Evolutionary conservation across 2,888 invertebrate genomes (phyloP), one percentile per base, ranked within the genome.

Genomic region (Xestia rhomboidea): DNA sequence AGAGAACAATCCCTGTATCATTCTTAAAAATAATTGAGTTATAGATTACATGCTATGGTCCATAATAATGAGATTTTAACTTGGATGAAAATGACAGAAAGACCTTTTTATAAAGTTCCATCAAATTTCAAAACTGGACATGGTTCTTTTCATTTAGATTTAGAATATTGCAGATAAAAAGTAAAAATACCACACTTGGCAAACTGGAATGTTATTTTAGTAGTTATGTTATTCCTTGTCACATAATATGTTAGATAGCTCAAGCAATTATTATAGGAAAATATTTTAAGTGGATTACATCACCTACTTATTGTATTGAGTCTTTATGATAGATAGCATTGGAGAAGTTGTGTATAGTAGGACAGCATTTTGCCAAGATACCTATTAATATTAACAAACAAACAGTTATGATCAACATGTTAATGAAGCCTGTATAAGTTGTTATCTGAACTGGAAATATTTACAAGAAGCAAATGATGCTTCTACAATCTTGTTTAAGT

Each of bases 341-440:
- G 24, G 38, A 81, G 15, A 34, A 21, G 11, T 64, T 38, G 38
- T 64, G 21, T 72, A 15, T 49, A 34, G n/a, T 44, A 54, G 38
- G 46, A 34, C 11, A 64, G 18, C n/a, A 62, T 69, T 66, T 60
- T 67, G 67, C 24, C n/a, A 76, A 68, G 46, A 60, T 51, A 76
- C 15, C 4, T 57, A 34, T 68, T 62, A 67, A 60, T 80, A 68
- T 79, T 82, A 67, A 60, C 69, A 84, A 81, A 83, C 68, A 79
- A 83, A 51, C 57, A 79, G n/a, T 73, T 41, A n/a, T 64, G 60
- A 83, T 72, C 60, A 81, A 60, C 27, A 10, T 54, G n/a, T 68
- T 71, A 71, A 68, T 68, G n/a, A 78, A 57, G 34, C 49, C 54
- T 71, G 67, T 27, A 34, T 30, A 68, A 57, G 46, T 57, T 27